These are phyloP conservation scores for Drosophila gaucha DNA, from an alignment of 2,888 invertebrate genomes.

Conservation along the genomic window DNA sequence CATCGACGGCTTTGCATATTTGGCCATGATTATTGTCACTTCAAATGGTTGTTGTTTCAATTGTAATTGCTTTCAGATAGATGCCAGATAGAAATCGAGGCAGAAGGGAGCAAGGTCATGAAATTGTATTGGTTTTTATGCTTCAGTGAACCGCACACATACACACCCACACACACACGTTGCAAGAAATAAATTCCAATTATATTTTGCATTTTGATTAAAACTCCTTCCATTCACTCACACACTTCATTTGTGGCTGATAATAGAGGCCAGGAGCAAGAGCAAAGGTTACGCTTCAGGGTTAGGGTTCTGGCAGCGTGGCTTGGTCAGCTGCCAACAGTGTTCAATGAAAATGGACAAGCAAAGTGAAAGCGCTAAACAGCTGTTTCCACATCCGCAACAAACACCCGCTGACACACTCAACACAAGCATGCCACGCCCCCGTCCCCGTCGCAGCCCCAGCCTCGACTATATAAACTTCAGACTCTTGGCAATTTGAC, in stretches of 20 bases:
- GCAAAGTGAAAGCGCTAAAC: slow-evolving; percentile 41
- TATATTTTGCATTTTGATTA: slow-evolving; percentile 56
- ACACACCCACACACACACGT: background rate
- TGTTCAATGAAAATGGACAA: slow-evolving; percentile 36
- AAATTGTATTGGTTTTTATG: slow-evolving; percentile 55
- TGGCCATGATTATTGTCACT: slow-evolving; percentile 48
- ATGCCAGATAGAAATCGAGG: background rate
- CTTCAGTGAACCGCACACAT: slow-evolving; percentile 38
- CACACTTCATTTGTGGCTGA: slow-evolving; percentile 10
- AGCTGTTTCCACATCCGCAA: slow-evolving; percentile 38
- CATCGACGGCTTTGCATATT: slow-evolving; percentile 51
- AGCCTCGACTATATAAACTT: slow-evolving; percentile 2
- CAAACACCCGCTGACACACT: slow-evolving; percentile 1
- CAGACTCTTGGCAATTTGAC: slow-evolving; percentile 72
- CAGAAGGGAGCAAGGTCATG: slow-evolving; percentile 19
- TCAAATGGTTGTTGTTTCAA: slow-evolving; percentile 14
- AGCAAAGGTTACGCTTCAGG: slow-evolving; percentile 1
- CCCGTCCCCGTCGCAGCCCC: slow-evolving; percentile 5
- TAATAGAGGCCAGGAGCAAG: slow-evolving; percentile 38
- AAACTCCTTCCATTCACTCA: slow-evolving; percentile 5
- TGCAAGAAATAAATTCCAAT: slow-evolving; percentile 24
- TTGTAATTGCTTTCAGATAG: slow-evolving; percentile 33
- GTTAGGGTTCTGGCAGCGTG: background rate
- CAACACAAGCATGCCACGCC: background rate
- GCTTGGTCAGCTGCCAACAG: slow-evolving; percentile 35